A percentile compares a stretch with the other conserved stretches of the same genome.
These are phyloP conservation scores for Drosophila buzzatii DNA, from an alignment of 2,888 invertebrate species.

Conservation along the genomic window DNA sequence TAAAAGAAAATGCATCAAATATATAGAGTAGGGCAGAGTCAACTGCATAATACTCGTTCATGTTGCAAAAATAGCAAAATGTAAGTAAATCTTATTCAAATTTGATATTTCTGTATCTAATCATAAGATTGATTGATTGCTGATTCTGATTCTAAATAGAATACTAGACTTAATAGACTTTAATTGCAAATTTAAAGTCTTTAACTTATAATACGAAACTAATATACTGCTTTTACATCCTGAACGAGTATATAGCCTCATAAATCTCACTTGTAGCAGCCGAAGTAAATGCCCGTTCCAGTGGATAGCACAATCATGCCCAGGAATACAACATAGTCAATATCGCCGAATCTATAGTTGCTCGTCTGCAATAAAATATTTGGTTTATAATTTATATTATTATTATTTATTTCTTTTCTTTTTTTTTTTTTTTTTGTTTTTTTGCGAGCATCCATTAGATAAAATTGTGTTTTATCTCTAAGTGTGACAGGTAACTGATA, in stretches of 20 bases:
- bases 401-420: not conserved
- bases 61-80: not conserved
- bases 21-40: not conserved
- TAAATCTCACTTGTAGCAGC: constrained; percentile 81
- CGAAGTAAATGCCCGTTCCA: constrained; percentile 90
- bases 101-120: too few relatives aligned
- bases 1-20: constrained; percentile 13
- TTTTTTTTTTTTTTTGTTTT: not conserved
- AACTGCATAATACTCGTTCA: not conserved
- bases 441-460: not conserved
- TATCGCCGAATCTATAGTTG: constrained; percentile 76
- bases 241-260: not conserved
- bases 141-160: too few relatives aligned
- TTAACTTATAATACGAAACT: too few relatives aligned
- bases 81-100: too few relatives aligned
- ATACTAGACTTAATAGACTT: too few relatives aligned
- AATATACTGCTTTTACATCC: not conserved
- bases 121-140: too few relatives aligned
- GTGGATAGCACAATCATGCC: constrained; percentile 90
- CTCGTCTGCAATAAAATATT: constrained; percentile 39
- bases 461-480: constrained; percentile 18
- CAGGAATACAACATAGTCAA: constrained; percentile 90
- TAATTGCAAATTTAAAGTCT: too few relatives aligned
- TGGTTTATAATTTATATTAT: constrained; percentile 5
- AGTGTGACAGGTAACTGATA: constrained; percentile 1